A percentile compares a stretch with the other conserved stretches of the same genome.
These are phyloP conservation scores for Salarias fasciatus DNA, from an alignment of 2,797 vertebrate species.

Conservation along the genomic window DNA sequence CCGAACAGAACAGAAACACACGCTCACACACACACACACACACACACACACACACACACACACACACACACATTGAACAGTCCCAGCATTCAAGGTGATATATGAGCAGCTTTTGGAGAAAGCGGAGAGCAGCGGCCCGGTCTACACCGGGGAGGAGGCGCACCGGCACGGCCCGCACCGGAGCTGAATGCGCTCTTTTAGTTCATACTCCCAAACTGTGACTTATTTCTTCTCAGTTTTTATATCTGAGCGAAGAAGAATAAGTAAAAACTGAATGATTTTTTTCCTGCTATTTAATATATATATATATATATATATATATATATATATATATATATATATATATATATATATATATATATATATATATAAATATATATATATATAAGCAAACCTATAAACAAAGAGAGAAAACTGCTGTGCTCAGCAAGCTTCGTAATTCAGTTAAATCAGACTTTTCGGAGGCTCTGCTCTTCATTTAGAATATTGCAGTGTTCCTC, in stretches of 20 bases:
- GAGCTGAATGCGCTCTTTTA: no score
- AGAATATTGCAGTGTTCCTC: slow-evolving; percentile 41
- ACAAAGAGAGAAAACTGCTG: slow-evolving; percentile 1
- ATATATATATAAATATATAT: slow-evolving; percentile 14
- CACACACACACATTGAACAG: no score
- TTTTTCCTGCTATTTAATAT: no score
- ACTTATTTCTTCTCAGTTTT: no score
- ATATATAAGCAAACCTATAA: slow-evolving; percentile 6
- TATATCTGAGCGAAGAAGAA: no score
- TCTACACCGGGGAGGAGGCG: slow-evolving; percentile 46
- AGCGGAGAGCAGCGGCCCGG: slow-evolving; percentile 39
- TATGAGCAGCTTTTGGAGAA: slow-evolving; percentile 50
- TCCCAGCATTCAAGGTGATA: slow-evolving; percentile 44
- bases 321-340: slow-evolving; percentile 18
- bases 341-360: slow-evolving; percentile 18
- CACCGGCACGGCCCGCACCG: no score
- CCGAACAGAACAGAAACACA: neutral
- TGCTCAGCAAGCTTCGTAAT: slow-evolving; percentile 44
- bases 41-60: no score
- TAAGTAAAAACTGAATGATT: no score
- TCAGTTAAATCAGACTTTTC: slow-evolving; percentile 40
- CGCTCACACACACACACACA: no score
- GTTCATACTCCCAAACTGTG: no score
- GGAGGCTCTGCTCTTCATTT: slow-evolving; percentile 39
- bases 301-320: slow-evolving; percentile 11